Conservation (phyloP, 2,888 invertebrate species). For the Torymus auratus region DNA sequence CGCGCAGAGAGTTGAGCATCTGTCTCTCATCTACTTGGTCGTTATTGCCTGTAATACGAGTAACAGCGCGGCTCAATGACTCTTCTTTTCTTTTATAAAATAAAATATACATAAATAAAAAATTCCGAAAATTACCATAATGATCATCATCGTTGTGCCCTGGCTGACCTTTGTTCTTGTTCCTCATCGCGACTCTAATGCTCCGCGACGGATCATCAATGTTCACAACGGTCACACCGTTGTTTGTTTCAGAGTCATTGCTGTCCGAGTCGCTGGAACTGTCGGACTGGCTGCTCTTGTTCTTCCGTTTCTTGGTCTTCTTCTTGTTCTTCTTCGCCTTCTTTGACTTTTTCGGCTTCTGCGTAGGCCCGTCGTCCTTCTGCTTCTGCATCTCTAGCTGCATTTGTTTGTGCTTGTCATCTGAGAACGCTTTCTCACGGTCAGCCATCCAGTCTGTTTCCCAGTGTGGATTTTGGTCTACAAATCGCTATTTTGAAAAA, state of each 20-base stretch:
- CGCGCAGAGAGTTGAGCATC: constrained; percentile 78
- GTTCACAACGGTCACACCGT: not conserved
- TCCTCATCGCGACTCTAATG: constrained; percentile 83
- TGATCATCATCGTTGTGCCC: constrained; percentile 75
- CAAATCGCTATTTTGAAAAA: constrained; percentile 81
- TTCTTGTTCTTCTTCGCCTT: constrained; percentile 79
- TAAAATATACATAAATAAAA: too few species aligned
- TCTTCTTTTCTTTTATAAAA: too few species aligned
- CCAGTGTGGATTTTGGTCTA: constrained; percentile 91
- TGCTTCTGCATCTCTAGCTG: constrained; percentile 77
- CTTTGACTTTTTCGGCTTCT: constrained; percentile 80
- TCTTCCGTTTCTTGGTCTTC: constrained; percentile 77
- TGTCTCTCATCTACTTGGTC: constrained; percentile 71
- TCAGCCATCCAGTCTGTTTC: constrained; percentile 92
- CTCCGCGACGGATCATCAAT: constrained; percentile 80
- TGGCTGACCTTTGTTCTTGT: constrained; percentile 78
- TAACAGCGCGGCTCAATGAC: too few species aligned
- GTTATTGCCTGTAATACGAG: constrained; percentile 7
- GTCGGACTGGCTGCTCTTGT: constrained; percentile 74
- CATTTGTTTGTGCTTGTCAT: constrained; percentile 75
- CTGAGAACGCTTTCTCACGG: constrained; percentile 82
- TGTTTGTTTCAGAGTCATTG: constrained; percentile 74
- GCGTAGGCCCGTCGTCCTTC: constrained; percentile 77
- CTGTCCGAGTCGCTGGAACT: constrained; percentile 74
- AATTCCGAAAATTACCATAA: constrained; percentile 61